These are phyloP conservation scores for Tenthredo amoena DNA, from an alignment of 2,888 invertebrate genomes.

Conservation along the genomic window DNA sequence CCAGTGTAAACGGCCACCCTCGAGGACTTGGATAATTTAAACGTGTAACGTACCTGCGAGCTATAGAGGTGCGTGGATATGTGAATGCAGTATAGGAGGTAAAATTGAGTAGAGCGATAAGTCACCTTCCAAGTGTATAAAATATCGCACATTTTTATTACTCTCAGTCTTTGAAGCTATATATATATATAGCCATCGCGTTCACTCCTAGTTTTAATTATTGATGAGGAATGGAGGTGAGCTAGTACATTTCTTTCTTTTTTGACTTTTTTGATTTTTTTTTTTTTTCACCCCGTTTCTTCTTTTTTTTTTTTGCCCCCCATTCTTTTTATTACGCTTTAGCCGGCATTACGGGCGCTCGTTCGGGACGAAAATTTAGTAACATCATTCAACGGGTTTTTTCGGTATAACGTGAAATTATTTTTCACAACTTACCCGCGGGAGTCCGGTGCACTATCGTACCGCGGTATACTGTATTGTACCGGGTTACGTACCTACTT, in stretches of 20 bases:
- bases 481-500: not conserved
- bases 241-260: not conserved
- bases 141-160: not conserved
- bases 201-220: not conserved
- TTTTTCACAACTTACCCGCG: slow-evolving; percentile 29
- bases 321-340: slow-evolving; percentile 17
- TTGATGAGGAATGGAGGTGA: slow-evolving; percentile 13
- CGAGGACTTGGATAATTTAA: not conserved
- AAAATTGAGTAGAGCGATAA: not conserved
- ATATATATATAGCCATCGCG: not conserved
- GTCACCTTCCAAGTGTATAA: not conserved
- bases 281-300: not conserved
- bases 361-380: slow-evolving; percentile 23
- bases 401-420: slow-evolving; percentile 3
- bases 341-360: slow-evolving; percentile 11
- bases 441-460: not conserved
- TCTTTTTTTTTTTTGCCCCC: not conserved
- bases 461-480: not conserved
- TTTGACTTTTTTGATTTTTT: not conserved
- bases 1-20: slow-evolving; percentile 29
- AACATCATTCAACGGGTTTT: slow-evolving; percentile 34
- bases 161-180: not conserved
- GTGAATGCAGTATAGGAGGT: not conserved
- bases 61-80: not conserved
- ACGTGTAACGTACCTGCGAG: not conserved